Evolutionary conservation across 2,113 vertebrate species (phyloP).

Genomic region (Thunnus maccoyii): DNA sequence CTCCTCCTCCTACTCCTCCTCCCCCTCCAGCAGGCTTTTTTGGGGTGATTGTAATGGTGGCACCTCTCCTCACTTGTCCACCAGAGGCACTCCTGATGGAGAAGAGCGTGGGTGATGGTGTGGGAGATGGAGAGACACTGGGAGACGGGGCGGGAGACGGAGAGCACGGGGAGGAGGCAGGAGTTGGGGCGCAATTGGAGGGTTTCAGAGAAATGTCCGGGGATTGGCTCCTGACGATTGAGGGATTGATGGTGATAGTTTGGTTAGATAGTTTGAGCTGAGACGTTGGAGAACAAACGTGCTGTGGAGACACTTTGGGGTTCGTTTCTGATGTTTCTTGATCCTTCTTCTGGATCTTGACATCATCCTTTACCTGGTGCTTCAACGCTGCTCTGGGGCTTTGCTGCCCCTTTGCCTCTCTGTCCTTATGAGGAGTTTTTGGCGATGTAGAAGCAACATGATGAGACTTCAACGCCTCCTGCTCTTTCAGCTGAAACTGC

Average conservation of each 20-base stretch:
- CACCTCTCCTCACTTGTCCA: slow-evolving; percentile 86
- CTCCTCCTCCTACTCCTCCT: not conserved
- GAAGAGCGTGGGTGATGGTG: slow-evolving; percentile 69
- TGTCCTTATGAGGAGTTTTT: slow-evolving; percentile 38
- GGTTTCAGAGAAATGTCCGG: slow-evolving; percentile 64
- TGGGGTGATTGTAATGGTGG: slow-evolving; percentile 91
- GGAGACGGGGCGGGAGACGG: slow-evolving; percentile 65
- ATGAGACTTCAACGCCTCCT: slow-evolving; percentile 68
- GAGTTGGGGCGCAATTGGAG: slow-evolving; percentile 49
- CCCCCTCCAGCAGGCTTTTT: slow-evolving; percentile 63
- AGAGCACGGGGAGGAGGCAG: slow-evolving; percentile 56
- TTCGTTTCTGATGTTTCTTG: slow-evolving; percentile 34
- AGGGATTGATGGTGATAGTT: slow-evolving; percentile 59
- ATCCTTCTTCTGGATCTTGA: slow-evolving; percentile 39
- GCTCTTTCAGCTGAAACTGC: slow-evolving; percentile 78
- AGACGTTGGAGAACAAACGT: slow-evolving; percentile 46
- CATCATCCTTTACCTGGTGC: slow-evolving; percentile 42
- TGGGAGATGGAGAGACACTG: slow-evolving; percentile 63
- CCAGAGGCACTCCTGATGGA: slow-evolving; percentile 83
- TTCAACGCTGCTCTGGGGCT: slow-evolving; percentile 54
- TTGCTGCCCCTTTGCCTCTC: slow-evolving; percentile 37
- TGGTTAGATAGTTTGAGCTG: slow-evolving; percentile 49
- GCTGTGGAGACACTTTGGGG: slow-evolving; percentile 53
- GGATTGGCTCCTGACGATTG: slow-evolving; percentile 59
- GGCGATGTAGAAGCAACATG: slow-evolving; percentile 13